Evolutionary conservation across 2,888 invertebrate species (phyloP).

Genomic region (Liopterus haemorrhoidalis): DNA sequence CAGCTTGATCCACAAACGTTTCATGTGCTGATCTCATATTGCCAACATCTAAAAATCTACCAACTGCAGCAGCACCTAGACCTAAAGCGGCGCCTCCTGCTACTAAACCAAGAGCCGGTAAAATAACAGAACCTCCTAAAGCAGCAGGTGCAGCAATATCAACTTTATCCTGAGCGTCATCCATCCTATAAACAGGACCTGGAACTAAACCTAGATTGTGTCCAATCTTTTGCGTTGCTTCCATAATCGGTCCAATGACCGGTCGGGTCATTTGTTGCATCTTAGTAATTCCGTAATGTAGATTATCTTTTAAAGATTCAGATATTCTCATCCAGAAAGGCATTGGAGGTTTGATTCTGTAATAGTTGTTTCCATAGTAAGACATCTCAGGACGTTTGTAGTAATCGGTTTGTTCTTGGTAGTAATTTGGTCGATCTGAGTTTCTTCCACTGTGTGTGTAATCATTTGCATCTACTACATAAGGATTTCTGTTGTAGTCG

Average conservation of each 20-base stretch:
- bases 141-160: slow-evolving; percentile 53
- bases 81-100: slow-evolving; percentile 79
- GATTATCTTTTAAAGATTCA: slow-evolving; percentile 65
- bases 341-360: slow-evolving; percentile 56
- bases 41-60: slow-evolving; percentile 62
- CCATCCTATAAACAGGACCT: slow-evolving; percentile 40
- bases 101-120: slow-evolving; percentile 70
- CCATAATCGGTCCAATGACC: slow-evolving; percentile 67
- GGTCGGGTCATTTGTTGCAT: slow-evolving; percentile 63
- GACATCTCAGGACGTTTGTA: slow-evolving; percentile 52
- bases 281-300: slow-evolving; percentile 63
- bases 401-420: slow-evolving; percentile 46
- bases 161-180: slow-evolving; percentile 57
- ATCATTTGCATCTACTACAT: slow-evolving; percentile 26
- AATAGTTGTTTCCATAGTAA: slow-evolving; percentile 49
- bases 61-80: slow-evolving; percentile 74
- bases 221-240: slow-evolving; percentile 74
- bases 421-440: slow-evolving; percentile 45
- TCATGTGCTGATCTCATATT: slow-evolving; percentile 48
- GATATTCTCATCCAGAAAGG: slow-evolving; percentile 70
- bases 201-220: slow-evolving; percentile 65
- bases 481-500: slow-evolving; percentile 32
- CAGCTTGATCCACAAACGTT: slow-evolving; percentile 41
- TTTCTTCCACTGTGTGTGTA: slow-evolving; percentile 38
- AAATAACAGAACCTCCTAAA: slow-evolving; percentile 55